phyloP scores from a whole-genome alignment of 2,797 vertebrate genomes.

The Anisognathus igniventris region DNA sequence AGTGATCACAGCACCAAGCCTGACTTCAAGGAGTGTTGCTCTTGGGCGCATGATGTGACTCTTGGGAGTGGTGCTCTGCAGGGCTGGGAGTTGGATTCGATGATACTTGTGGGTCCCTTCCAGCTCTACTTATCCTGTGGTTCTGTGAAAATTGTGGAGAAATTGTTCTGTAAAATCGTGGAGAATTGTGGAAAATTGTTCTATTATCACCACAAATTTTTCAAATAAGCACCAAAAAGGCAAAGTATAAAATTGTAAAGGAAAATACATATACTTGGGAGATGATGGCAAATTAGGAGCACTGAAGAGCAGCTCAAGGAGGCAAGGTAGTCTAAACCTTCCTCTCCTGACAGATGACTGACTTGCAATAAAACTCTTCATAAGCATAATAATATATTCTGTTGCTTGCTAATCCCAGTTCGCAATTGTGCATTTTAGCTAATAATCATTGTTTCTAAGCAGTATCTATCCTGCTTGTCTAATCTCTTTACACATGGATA shows the following conservation, averaged over 20 bases:
- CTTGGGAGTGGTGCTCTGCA: not conserved
- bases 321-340: not conserved
- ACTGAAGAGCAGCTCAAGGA: not conserved
- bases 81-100: rapidly evolving
- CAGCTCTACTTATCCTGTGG: not conserved
- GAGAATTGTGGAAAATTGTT: not conserved
- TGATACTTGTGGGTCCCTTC: not conserved
- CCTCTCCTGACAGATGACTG: not conserved
- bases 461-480: not conserved
- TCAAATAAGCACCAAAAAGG: not conserved
- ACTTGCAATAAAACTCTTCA: not conserved
- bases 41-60: not conserved
- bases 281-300: not conserved
- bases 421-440: not conserved
- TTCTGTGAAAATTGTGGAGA: not conserved
- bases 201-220: not conserved
- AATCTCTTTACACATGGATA: not conserved
- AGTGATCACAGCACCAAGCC: not conserved
- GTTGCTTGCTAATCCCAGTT: not conserved
- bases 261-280: not conserved
- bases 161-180: not conserved
- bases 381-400: not conserved
- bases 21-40: too few species aligned
- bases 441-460: not conserved
- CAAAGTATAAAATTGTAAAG: not conserved